Conservation (phyloP, 2,888 invertebrate species). For the Thyatira batis region DNA sequence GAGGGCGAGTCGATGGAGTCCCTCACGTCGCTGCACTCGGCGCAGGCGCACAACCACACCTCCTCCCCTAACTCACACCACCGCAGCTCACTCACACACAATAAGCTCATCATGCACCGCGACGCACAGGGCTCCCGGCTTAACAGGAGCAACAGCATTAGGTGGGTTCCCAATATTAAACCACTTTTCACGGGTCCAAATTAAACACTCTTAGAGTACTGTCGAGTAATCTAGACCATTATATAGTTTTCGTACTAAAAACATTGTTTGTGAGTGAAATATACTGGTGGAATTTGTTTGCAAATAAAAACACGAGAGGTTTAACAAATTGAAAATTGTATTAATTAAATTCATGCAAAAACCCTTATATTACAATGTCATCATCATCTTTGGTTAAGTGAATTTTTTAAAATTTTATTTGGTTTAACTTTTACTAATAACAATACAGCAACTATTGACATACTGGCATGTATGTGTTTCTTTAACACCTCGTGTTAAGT, state of each 20-base stretch:
- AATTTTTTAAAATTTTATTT: too few species aligned
- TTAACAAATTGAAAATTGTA: too few species aligned
- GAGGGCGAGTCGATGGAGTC: constrained; percentile 95
- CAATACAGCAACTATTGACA: too few species aligned
- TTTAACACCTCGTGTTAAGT: too few species aligned
- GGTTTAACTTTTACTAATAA: too few species aligned
- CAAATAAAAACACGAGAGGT: too few species aligned
- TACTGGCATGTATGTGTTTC: too few species aligned
- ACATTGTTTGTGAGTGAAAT: background rate
- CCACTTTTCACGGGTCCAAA: constrained; percentile 5
- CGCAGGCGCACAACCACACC: constrained; percentile 87
- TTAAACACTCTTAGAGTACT: background rate
- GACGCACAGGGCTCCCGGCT: constrained; percentile 85
- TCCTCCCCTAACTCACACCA: constrained; percentile 86
- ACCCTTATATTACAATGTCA: too few species aligned
- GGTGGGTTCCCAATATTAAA: constrained; percentile 80
- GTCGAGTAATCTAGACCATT: background rate
- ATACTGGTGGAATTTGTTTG: background rate
- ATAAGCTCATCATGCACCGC: constrained; percentile 82
- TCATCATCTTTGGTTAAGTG: too few species aligned
- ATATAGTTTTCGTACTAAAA: too few species aligned
- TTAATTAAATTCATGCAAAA: too few species aligned
- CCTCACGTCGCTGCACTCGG: constrained; percentile 89
- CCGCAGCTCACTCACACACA: constrained; percentile 85
- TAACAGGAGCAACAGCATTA: constrained; percentile 95